Conservation (phyloP, 2,888 invertebrate species). For the Dryocosmus kuriphilus region DNA sequence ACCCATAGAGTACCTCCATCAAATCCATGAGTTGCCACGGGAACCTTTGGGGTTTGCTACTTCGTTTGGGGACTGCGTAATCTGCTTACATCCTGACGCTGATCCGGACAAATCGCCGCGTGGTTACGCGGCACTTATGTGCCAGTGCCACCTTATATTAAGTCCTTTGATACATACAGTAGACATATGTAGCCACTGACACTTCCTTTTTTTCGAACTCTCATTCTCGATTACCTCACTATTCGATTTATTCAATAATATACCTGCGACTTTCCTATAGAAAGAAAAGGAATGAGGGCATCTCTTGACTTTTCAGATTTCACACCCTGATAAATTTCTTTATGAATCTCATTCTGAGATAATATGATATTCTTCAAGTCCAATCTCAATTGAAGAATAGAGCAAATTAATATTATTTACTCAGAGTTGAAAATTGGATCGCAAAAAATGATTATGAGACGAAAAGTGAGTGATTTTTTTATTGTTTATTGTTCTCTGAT, state of each 20-base stretch:
- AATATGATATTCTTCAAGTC: too few species aligned
- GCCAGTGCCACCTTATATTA: conserved; percentile 31
- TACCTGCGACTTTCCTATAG: conserved; percentile 5
- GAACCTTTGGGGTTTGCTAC: conserved; percentile 59
- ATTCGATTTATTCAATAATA: conserved; percentile 24
- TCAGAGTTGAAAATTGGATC: too few species aligned
- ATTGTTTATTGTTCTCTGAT: too few species aligned
- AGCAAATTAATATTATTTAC: too few species aligned
- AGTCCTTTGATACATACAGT: conserved; percentile 21
- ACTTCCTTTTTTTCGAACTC: conserved; percentile 32
- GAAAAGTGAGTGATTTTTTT: too few species aligned
- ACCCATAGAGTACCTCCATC: conserved; percentile 51
- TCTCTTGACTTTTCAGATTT: conserved; percentile 5
- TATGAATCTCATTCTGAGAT: neutral
- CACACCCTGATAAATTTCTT: conserved; percentile 14
- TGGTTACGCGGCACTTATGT: conserved; percentile 75
- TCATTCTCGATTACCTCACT: conserved; percentile 36
- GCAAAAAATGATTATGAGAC: too few species aligned
- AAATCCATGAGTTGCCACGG: conserved; percentile 56
- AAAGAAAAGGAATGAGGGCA: neutral
- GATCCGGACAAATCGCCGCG: conserved; percentile 81
- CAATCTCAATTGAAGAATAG: too few species aligned
- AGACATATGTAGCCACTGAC: conserved; percentile 24
- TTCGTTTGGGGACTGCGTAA: conserved; percentile 73
- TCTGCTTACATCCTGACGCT: conserved; percentile 82